phyloP scores from a whole-genome alignment of 1,140 invertebrate genomes.

The Periplaneta americana region DNA sequence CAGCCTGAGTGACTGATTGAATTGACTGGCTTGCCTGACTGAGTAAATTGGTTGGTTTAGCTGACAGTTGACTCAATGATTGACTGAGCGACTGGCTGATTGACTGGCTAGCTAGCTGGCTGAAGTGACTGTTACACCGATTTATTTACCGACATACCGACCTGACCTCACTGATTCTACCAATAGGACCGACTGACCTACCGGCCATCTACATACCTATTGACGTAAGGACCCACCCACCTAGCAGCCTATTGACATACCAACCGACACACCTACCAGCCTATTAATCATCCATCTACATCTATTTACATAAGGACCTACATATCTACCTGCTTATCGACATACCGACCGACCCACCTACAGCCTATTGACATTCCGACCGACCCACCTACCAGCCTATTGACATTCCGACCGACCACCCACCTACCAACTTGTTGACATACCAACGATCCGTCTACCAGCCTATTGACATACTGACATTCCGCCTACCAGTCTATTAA shows the following conservation, averaged over 20 bases:
- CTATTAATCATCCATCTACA: neutral
- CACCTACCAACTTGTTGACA: no score
- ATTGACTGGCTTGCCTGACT: no score
- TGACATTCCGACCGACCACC: neutral
- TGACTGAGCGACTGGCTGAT: no score
- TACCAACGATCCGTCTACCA: no score
- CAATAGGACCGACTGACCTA: neutral
- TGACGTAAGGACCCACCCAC: neutral
- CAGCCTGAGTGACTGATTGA: no score
- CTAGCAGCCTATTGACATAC: neutral
- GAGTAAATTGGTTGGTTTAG: no score
- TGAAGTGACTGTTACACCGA: no score
- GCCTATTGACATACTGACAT: neutral
- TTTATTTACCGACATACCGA: no score
- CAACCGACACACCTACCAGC: neutral
- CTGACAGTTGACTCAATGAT: no score
- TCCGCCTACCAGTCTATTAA: neutral
- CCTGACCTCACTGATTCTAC: neutral
- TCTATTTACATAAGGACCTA: neutral
- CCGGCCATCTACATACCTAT: neutral
- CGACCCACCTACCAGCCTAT: neutral
- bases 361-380: no score
- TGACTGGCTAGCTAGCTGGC: no score
- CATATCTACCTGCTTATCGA: neutral
- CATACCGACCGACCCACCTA: neutral